A percentile compares a stretch with the other conserved stretches of the same genome.
Conservation (phyloP, 2,113 vertebrate genomes). For the Aepyceros melampus region DNA sequence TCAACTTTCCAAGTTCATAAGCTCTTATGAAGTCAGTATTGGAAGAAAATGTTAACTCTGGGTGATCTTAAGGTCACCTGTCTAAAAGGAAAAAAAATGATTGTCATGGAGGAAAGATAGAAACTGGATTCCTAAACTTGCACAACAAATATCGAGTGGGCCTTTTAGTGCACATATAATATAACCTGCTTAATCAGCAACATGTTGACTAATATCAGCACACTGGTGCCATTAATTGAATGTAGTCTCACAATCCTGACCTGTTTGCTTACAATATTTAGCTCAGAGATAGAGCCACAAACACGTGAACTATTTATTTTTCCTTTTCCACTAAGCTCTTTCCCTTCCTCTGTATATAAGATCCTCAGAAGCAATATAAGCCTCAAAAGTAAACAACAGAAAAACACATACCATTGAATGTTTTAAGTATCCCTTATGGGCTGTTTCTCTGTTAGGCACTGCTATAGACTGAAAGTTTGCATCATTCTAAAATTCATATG, state of each 20-base stretch:
- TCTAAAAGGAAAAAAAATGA: neutral
- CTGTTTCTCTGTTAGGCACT: neutral
- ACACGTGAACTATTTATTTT: neutral
- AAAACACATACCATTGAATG: neutral
- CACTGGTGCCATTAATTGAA: neutral
- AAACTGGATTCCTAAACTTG: neutral
- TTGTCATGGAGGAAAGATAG: neutral
- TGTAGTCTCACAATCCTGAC: neutral
- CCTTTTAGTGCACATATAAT: neutral
- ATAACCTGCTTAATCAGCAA: neutral
- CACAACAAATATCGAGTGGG: neutral
- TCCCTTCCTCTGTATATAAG: neutral
- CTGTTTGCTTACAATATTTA: neutral
- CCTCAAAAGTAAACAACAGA: neutral
- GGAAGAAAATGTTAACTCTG: neutral
- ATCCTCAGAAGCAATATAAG: neutral
- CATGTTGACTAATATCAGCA: neutral
- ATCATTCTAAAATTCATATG: neutral
- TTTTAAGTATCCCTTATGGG: neutral
- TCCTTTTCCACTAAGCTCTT: neutral
- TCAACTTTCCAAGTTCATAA: neutral
- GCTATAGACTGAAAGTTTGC: neutral
- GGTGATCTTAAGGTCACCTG: neutral
- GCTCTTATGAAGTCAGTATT: neutral
- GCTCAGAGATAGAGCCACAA: neutral